Evolutionary conservation across 2,888 invertebrate species (phyloP).

Genomic region (Plagodis dolabraria): DNA sequence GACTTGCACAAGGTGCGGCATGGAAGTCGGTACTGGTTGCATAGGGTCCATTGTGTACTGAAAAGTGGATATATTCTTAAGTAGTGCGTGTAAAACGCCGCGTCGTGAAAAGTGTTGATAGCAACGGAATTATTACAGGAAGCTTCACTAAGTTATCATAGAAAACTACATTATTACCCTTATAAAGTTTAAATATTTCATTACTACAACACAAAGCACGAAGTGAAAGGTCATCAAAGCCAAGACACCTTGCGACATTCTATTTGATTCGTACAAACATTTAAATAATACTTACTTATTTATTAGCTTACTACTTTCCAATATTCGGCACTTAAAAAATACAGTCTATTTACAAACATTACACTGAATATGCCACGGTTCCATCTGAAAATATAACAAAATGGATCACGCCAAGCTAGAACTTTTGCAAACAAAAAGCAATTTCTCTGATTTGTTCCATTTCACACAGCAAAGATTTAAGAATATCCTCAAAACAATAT

Average conservation of each 20-base stretch:
- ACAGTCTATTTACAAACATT: conserved; percentile 40
- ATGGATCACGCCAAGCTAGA: conserved; percentile 40
- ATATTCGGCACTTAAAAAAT: conserved; percentile 17
- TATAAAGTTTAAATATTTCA: conserved; percentile 5
- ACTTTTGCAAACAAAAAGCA: conserved; percentile 42
- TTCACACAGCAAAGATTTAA: conserved; percentile 18
- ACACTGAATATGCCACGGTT: conserved; percentile 53
- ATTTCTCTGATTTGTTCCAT: conserved; percentile 14
- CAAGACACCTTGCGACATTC: conserved; percentile 20
- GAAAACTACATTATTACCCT: too few species aligned
- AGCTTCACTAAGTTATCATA: too few species aligned
- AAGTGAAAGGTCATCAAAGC: conserved; percentile 28
- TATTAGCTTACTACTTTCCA: conserved; percentile 19
- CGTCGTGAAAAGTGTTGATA: too few species aligned
- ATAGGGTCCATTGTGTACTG: conserved; percentile 67
- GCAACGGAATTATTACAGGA: too few species aligned
- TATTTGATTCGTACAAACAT: neutral
- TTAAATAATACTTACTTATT: conserved; percentile 14
- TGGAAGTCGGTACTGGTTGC: conserved; percentile 49
- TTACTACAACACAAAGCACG: conserved; percentile 5
- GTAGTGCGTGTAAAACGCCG: neutral
- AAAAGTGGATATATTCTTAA: conserved; percentile 17
- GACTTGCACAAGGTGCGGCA: conserved; percentile 72
- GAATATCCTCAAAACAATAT: neutral
- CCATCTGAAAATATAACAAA: conserved; percentile 49